Percentiles rank a stretch among this genome's conserved stretches.
Evolutionary conservation across 2,888 invertebrate species (phyloP).

Genomic region (Hirtodrosophila trivittata): DNA sequence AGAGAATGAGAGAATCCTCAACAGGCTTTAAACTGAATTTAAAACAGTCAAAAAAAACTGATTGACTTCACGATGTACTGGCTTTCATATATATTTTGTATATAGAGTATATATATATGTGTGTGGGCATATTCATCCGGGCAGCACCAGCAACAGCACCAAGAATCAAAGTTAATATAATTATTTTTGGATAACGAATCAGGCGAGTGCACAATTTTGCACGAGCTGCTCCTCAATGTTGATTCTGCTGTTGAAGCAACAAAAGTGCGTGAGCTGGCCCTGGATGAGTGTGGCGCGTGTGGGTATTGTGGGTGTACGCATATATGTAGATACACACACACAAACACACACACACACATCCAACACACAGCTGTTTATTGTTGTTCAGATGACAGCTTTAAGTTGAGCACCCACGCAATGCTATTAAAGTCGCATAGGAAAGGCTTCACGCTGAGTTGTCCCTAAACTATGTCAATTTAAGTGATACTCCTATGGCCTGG

Average conservation of each 20-base stretch:
- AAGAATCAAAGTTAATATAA: constrained; percentile 79
- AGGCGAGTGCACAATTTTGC: constrained; percentile 76
- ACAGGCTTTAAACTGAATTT: constrained; percentile 32
- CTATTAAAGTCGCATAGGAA: constrained; percentile 27
- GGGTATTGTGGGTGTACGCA: neutral
- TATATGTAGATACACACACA: neutral
- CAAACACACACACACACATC: no score
- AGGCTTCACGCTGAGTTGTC: constrained; percentile 23
- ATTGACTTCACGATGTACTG: neutral
- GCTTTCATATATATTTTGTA: neutral
- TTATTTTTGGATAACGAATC: constrained; percentile 79
- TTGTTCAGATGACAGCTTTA: constrained; percentile 29
- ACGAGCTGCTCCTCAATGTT: constrained; percentile 27
- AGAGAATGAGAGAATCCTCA: constrained; percentile 9
- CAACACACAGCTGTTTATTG: constrained; percentile 37
- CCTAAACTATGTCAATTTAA: constrained; percentile 39
- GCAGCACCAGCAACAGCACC: constrained; percentile 42
- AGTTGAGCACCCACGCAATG: constrained; percentile 16
- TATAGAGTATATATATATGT: constrained; percentile 2
- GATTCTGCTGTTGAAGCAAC: constrained; percentile 42
- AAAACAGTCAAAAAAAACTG: neutral
- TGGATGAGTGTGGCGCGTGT: constrained; percentile 3
- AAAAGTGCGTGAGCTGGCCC: constrained; percentile 46
- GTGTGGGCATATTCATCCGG: constrained; percentile 4
- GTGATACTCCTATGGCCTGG: constrained; percentile 4